A percentile compares a stretch with the other conserved stretches of the same genome.
These are phyloP conservation scores for Phaenicophaeus curvirostris DNA, from an alignment of 2,797 vertebrate species.

Conservation along the genomic window DNA sequence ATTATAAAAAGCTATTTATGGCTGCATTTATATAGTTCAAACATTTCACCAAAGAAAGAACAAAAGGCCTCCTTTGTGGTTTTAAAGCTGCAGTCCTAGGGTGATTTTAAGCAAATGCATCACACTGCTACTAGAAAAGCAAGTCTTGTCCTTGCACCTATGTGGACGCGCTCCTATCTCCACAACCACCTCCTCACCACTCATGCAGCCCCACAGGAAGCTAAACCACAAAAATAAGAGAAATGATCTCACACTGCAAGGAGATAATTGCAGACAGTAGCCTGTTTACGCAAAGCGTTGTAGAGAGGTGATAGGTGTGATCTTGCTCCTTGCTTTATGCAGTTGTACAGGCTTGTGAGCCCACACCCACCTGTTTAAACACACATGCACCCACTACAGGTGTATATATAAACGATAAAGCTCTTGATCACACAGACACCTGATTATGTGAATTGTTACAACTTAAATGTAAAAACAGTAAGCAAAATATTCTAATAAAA, in stretches of 20 bases:
- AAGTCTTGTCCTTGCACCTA: neutral
- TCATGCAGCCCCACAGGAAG: neutral
- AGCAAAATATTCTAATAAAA: neutral
- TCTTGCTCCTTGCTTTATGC: fast-evolving
- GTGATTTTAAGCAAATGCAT: neutral
- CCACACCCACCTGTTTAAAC: fast-evolving
- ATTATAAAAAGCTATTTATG: neutral
- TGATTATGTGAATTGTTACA: neutral
- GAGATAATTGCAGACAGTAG: neutral
- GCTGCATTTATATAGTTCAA: neutral
- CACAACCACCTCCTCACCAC: fast-evolving
- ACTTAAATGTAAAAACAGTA: neutral
- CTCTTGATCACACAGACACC: neutral
- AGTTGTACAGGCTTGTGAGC: neutral
- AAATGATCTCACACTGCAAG: neutral
- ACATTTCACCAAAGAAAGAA: neutral
- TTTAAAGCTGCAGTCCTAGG: neutral
- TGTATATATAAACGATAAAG: neutral
- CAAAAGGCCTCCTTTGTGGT: neutral
- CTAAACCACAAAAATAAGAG: neutral
- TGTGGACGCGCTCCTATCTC: neutral
- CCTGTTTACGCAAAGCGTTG: fast-evolving
- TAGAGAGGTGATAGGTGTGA: too few relatives aligned
- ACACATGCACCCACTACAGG: neutral
- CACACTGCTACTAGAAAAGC: fast-evolving